Evolutionary conservation across 1,140 invertebrate genomes (phyloP).

Genomic region (Sinonovacula constricta): DNA sequence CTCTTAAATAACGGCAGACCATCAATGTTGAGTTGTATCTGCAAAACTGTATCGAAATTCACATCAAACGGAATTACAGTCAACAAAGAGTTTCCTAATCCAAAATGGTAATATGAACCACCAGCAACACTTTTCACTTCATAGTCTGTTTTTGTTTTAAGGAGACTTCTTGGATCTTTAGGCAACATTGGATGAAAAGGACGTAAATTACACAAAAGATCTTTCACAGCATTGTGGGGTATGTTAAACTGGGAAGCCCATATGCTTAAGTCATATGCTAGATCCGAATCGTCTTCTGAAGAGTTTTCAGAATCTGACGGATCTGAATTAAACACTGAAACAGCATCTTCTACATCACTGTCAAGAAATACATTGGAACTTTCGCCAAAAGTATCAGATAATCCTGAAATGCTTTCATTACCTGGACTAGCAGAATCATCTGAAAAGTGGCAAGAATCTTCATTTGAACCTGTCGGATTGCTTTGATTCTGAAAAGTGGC

Average conservation of each 20-base stretch:
- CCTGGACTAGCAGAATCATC: slow-evolving; percentile 21
- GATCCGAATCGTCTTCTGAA: slow-evolving; percentile 30
- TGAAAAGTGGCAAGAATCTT: slow-evolving; percentile 41
- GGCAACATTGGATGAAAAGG: slow-evolving; percentile 29
- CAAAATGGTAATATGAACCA: slow-evolving; percentile 48
- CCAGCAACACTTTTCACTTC: slow-evolving; percentile 28
- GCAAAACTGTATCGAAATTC: slow-evolving; percentile 34
- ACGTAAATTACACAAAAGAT: slow-evolving; percentile 33
- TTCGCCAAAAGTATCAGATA: slow-evolving; percentile 17
- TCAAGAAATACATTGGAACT: slow-evolving; percentile 16
- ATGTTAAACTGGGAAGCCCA: slow-evolving; percentile 44
- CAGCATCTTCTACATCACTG: not conserved
- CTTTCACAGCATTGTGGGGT: slow-evolving; percentile 30
- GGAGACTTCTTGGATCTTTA: slow-evolving; percentile 37
- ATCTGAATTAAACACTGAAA: not conserved
- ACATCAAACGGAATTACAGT: slow-evolving; percentile 25
- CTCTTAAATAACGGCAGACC: slow-evolving; percentile 52
- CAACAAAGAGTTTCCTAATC: slow-evolving; percentile 34
- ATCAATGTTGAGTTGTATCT: slow-evolving; percentile 54
- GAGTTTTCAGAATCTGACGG: slow-evolving; percentile 13
- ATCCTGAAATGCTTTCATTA: slow-evolving; percentile 28
- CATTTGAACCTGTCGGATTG: slow-evolving; percentile 23
- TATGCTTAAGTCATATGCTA: slow-evolving; percentile 31
- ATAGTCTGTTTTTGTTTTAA: slow-evolving; percentile 32
- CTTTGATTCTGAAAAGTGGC: slow-evolving; percentile 17